Base-by-base conservation (phyloP, 2,113 vertebrate genomes). In the Myodes glareolus region DNA sequence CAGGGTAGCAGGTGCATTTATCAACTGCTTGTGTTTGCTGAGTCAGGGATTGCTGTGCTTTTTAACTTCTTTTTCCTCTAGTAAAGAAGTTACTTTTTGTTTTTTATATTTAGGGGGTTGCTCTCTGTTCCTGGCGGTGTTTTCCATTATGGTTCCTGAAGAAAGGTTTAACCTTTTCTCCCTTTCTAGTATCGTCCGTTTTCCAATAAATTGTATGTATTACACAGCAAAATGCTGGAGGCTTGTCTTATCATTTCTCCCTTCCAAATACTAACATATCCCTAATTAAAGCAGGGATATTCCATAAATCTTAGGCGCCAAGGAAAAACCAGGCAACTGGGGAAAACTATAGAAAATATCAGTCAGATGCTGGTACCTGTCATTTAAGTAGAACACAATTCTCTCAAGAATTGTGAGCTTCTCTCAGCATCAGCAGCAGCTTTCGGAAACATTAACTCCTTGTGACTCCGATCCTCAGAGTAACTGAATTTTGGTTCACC, bases 1-100 rank as follows among this genome's bases (percentile, higher is more conserved):
- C 88, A 98, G 91, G 90, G 77, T 90, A 98, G 96, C 97, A 98
- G 96, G 93, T 93, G 96, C 98, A 98, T 98, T 98, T 97, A 97
- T 98, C 97, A 98, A 98, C 96, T 61, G 77, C 96, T 95, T 96
- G 65, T 94, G 97, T 97, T 97, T 98, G 97, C 97, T 98, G 97
- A 98, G 92, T 98, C 97, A 98, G 98, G 97, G 94, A 96, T 72
- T 96, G 65, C 95, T 72, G 25, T 77, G 67, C 80, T 39, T 92
- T 97, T 95, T 72, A 94, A 92, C 82, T 96, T 98, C 87, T 97
- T 93, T 97, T 97, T 95, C 31, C 31, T 33, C 67, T 95, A 91
- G 78, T 96, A 97, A 98, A 98, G 90, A 98, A 98, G 97, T 97
- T 97, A 96, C 91, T 93, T 96, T 92, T 96, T 81, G 25, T 61